phyloP scores from a whole-genome alignment of 2,888 invertebrate genomes.

The Orchesellides sinensis region DNA sequence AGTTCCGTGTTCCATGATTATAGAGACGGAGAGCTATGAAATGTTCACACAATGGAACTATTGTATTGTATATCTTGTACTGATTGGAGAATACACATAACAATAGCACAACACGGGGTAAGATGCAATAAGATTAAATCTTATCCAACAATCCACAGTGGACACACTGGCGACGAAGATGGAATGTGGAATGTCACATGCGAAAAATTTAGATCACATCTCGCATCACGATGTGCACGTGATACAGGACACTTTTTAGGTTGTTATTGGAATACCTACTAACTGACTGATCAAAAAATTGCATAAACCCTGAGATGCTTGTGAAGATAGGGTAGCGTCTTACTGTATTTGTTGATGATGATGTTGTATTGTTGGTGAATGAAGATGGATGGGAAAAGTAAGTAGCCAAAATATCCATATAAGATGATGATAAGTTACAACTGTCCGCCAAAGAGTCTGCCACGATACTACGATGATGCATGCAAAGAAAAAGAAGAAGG shows the following conservation, averaged over 20 bases:
- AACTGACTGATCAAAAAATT: constrained; percentile 13
- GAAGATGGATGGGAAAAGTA: constrained; percentile 29
- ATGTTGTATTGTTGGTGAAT: background rate
- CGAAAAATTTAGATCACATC: background rate
- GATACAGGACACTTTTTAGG: background rate
- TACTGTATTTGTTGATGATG: constrained; percentile 14
- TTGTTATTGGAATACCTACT: constrained; percentile 12
- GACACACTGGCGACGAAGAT: background rate
- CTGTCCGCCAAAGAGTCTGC: constrained; percentile 42
- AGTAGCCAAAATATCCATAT: constrained; percentile 13
- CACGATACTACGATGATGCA: constrained; percentile 16
- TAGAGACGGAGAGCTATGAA: too few species aligned
- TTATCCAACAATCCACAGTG: background rate
- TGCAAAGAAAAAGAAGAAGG: background rate
- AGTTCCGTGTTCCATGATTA: constrained; percentile 39
- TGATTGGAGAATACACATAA: background rate
- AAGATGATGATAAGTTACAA: background rate
- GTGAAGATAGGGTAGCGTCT: background rate
- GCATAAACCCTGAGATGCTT: constrained; percentile 22
- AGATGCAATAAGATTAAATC: background rate
- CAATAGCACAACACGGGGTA: background rate
- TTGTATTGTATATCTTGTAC: background rate
- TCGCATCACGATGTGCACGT: background rate
- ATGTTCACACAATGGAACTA: too few species aligned
- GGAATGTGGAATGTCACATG: constrained; percentile 15